Conservation (phyloP, 2,113 vertebrate species). For the Meleagris gallopavo region DNA sequence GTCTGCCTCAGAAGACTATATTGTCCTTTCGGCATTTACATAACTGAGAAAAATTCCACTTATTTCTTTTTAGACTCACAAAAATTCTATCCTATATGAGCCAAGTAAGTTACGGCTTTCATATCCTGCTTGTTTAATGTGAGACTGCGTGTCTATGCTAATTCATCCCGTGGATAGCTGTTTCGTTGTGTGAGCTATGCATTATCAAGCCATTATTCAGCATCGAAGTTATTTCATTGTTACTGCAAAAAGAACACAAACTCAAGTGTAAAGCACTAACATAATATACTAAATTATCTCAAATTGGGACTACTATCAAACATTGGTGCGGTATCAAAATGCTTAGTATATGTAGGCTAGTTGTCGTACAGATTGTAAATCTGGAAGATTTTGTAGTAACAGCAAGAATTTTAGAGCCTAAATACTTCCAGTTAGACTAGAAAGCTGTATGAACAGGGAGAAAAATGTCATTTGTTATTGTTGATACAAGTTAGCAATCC, state of each 20-base stretch:
- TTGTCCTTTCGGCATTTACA: neutral
- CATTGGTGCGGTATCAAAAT: neutral
- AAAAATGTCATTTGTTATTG: conserved; percentile 3
- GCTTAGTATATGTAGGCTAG: neutral
- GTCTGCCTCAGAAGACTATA: neutral
- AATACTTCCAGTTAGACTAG: conserved; percentile 8
- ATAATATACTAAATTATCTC: conserved; percentile 12
- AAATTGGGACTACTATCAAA: neutral
- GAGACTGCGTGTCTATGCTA: neutral
- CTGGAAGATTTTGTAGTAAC: neutral
- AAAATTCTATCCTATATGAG: neutral
- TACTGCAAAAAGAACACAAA: neutral
- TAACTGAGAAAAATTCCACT: neutral
- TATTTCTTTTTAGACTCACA: neutral
- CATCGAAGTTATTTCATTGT: neutral
- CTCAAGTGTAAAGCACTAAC: neutral
- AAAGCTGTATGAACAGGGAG: neutral
- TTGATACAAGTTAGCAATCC: neutral
- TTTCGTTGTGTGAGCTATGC: neutral
- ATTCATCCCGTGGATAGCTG: neutral
- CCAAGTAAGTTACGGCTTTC: neutral
- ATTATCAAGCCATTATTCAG: neutral
- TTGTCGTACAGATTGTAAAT: conserved; percentile 51
- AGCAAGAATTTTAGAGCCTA: conserved; percentile 3
- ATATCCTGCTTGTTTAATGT: neutral